A percentile compares a stretch with the other conserved stretches of the same genome.
Evolutionary conservation across 2,888 invertebrate species (phyloP).

Genomic region (Lasioglossum lativentre): DNA sequence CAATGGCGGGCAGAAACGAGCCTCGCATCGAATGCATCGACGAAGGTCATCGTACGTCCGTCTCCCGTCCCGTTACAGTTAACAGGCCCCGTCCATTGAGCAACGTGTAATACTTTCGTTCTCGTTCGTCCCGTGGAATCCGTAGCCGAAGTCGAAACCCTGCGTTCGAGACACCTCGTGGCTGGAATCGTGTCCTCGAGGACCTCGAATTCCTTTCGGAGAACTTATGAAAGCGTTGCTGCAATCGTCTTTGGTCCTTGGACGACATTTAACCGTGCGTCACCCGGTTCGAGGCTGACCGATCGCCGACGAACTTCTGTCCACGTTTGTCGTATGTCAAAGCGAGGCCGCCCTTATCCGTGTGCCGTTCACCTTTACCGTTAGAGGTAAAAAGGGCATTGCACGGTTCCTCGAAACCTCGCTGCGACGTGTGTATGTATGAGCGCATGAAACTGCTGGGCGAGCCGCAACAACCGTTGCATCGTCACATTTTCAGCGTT

Average conservation of each 20-base stretch:
- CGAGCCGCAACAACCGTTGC: slow-evolving; percentile 42
- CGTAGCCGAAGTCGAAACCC: slow-evolving; percentile 41
- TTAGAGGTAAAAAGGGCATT: slow-evolving; percentile 70
- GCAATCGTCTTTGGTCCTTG: neutral
- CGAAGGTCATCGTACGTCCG: slow-evolving; percentile 31
- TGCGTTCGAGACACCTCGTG: slow-evolving; percentile 3
- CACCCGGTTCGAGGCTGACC: neutral
- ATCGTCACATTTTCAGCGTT: slow-evolving; percentile 24
- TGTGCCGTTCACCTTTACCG: slow-evolving; percentile 62
- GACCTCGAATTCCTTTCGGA: slow-evolving; percentile 19
- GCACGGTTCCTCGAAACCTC: slow-evolving; percentile 66
- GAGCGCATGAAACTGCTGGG: neutral
- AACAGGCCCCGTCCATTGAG: slow-evolving; percentile 26
- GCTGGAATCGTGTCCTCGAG: slow-evolving; percentile 2
- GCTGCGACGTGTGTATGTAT: slow-evolving; percentile 13
- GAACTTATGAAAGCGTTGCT: slow-evolving; percentile 1
- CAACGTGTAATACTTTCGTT: slow-evolving; percentile 56
- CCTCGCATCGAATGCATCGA: neutral
- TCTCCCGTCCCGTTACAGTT: slow-evolving; percentile 47
- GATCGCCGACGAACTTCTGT: neutral
- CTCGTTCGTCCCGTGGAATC: slow-evolving; percentile 42
- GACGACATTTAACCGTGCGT: neutral
- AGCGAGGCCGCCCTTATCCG: slow-evolving; percentile 46
- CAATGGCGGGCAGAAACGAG: neutral
- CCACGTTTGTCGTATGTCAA: slow-evolving; percentile 12